Percentiles rank a stretch among this genome's conserved stretches.
Conservation (phyloP, 1,140 invertebrate genomes). For the Rhyzopertha dominica region DNA sequence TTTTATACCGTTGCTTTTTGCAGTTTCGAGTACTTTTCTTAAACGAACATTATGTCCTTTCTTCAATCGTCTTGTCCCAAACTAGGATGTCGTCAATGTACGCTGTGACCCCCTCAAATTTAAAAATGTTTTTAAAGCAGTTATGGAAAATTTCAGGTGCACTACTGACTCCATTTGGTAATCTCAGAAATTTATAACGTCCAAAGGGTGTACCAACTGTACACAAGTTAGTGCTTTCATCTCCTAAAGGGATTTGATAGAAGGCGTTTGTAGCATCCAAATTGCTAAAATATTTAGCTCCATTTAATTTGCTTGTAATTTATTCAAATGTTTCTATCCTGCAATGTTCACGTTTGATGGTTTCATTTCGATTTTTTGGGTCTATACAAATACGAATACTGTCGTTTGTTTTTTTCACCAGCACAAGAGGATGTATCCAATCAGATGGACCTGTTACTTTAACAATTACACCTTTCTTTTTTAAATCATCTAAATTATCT, state of each 20-base stretch:
- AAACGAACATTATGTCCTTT: too few species aligned
- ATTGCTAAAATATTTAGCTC: constrained; percentile 38
- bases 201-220: constrained; percentile 23
- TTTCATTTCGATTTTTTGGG: constrained; percentile 45
- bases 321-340: constrained; percentile 39
- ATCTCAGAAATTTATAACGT: constrained; percentile 21
- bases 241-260: constrained; percentile 42
- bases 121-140: too few species aligned
- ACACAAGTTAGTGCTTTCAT: constrained; percentile 28
- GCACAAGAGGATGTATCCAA: constrained; percentile 45
- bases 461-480: constrained; percentile 32
- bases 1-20: too few species aligned
- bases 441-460: constrained; percentile 39
- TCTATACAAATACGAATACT: constrained; percentile 46
- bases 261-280: constrained; percentile 45
- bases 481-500: constrained; percentile 23
- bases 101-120: too few species aligned
- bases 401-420: constrained; percentile 43
- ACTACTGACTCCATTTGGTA: constrained; percentile 24
- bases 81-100: too few species aligned
- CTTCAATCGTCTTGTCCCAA: too few species aligned
- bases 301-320: constrained; percentile 31
- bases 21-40: too few species aligned
- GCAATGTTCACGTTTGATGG: constrained; percentile 40
- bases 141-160: too few species aligned